Evolutionary conservation across 1,140 invertebrate genomes (phyloP).

Genomic region (Globodera rostochiensis): DNA sequence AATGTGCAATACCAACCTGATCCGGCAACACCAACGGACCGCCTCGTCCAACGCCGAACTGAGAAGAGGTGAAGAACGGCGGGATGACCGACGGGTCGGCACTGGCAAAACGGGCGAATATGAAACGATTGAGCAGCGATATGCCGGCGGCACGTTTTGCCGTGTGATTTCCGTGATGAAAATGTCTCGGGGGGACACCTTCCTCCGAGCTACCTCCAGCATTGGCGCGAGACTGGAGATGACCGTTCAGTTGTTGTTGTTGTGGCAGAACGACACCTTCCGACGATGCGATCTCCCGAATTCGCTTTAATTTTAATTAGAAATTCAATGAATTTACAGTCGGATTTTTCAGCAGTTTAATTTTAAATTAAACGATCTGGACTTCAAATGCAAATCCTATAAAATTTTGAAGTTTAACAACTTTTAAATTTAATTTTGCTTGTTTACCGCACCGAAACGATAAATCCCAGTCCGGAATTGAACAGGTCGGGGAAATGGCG

Average conservation of each 20-base stretch:
- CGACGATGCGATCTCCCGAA: conserved; percentile 15
- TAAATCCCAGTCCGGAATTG: conserved; percentile 41
- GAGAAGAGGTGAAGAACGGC: conserved; percentile 44
- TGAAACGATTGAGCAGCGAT: conserved; percentile 37
- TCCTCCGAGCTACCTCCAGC: background rate
- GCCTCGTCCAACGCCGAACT: conserved; percentile 21
- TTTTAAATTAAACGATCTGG: too few species aligned
- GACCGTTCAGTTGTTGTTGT: conserved; percentile 16
- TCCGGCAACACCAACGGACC: conserved; percentile 34
- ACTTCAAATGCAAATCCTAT: too few species aligned
- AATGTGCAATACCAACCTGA: background rate
- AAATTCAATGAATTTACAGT: too few species aligned
- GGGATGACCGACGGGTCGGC: conserved; percentile 32
- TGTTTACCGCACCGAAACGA: conserved; percentile 38
- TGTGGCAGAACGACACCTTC: conserved; percentile 28
- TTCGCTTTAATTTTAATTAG: conserved; percentile 31
- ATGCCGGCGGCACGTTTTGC: conserved; percentile 2
- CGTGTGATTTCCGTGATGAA: background rate
- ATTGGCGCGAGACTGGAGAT: background rate
- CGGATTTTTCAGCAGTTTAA: too few species aligned
- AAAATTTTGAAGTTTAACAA: background rate
- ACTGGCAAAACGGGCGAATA: conserved; percentile 47
- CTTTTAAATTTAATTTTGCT: too few species aligned
- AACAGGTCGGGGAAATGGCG: conserved; percentile 60
- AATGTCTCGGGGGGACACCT: background rate